Conservation (phyloP, 2,797 vertebrate species). For the Iguana delicatissima region DNA sequence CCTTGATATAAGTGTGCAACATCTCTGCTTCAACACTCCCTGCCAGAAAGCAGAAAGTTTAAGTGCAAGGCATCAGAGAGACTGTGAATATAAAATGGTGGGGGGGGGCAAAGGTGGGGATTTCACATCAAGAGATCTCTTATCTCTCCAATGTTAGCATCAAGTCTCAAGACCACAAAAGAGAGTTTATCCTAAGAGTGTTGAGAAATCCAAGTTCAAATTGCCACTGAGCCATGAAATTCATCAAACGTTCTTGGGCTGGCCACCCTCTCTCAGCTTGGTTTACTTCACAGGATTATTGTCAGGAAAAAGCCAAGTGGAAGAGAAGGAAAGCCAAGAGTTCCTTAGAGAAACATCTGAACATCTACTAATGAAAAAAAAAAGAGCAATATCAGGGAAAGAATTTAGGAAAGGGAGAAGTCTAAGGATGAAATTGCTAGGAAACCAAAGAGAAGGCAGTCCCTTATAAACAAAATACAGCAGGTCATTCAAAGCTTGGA, state of each 20-base stretch:
- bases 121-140: background rate
- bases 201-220: background rate
- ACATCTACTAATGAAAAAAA: too few species aligned
- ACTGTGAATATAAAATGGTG: background rate
- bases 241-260: background rate
- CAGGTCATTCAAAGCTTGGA: background rate
- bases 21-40: constrained; percentile 92
- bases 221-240: background rate
- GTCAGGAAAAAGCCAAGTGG: background rate
- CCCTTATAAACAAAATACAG: background rate
- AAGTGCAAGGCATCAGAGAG: background rate
- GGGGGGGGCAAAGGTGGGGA: background rate
- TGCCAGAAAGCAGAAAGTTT: constrained; percentile 65
- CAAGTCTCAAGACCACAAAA: background rate
- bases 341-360: background rate
- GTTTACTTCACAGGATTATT: background rate
- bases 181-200: too few species aligned
- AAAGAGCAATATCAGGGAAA: background rate
- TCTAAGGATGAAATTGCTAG: background rate
- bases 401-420: background rate
- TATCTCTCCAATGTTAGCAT: background rate
- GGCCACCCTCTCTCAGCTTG: background rate
- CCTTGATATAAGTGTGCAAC: constrained; percentile 94
- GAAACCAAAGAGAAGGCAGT: background rate
- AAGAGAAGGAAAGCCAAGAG: background rate